phyloP scores from a whole-genome alignment of 1,140 invertebrate species.

The Tetraneura akinire region DNA sequence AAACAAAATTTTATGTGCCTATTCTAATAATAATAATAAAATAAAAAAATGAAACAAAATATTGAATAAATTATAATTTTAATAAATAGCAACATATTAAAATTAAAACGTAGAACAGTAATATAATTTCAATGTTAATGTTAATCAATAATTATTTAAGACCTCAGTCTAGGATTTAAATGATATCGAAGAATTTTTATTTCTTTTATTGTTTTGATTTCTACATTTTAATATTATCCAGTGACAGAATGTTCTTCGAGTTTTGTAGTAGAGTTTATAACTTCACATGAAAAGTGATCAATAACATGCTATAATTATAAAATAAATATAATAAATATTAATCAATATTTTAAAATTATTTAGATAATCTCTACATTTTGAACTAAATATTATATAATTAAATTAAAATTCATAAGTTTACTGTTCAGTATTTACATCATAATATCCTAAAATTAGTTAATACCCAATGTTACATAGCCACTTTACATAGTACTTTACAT shows the following conservation, averaged over 20 bases:
- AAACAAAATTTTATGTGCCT: background rate
- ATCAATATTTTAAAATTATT: background rate
- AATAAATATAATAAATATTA: background rate
- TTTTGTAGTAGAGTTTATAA: background rate
- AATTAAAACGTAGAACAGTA: background rate
- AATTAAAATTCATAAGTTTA: background rate
- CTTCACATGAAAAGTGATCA: background rate
- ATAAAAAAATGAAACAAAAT: background rate
- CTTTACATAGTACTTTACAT: too few species aligned
- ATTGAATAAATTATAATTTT: background rate
- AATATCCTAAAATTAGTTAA: too few species aligned
- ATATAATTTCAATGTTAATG: background rate
- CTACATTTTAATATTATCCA: background rate
- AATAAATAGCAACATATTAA: background rate
- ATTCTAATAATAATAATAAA: background rate
- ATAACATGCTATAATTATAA: conserved; percentile 7
- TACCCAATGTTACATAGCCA: too few species aligned
- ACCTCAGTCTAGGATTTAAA: background rate
- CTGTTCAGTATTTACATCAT: too few species aligned
- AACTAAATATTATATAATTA: background rate
- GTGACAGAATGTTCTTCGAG: background rate
- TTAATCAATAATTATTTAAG: too few species aligned
- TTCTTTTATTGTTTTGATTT: background rate
- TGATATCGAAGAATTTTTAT: background rate
- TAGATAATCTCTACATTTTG: too few species aligned